Evolutionary conservation across 2,113 vertebrate genomes (phyloP).

Genomic region (Hippocampus comes): DNA sequence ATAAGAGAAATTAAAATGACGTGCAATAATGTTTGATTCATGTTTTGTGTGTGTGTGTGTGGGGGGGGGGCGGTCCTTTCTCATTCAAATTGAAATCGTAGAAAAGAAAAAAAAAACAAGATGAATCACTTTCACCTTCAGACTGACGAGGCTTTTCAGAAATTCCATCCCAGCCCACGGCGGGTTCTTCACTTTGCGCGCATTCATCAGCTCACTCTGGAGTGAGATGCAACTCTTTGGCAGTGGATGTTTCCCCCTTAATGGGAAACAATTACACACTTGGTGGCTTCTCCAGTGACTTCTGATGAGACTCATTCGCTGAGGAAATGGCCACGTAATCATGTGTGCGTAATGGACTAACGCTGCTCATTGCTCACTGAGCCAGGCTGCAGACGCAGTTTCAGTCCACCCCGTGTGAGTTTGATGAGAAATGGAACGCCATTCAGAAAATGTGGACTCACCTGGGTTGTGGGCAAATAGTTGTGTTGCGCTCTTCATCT

Average conservation of each 20-base stretch:
- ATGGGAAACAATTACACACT: constrained; percentile 78
- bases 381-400: constrained; percentile 39
- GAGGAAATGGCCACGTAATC: constrained; percentile 73
- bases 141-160: constrained; percentile 35
- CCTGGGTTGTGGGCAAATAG: constrained; percentile 14
- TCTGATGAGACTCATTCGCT: constrained; percentile 71
- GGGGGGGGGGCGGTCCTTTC: background rate
- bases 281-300: constrained; percentile 71
- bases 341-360: constrained; percentile 73
- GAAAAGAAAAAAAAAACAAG: background rate
- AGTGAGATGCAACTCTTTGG: constrained; percentile 53
- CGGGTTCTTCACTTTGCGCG: constrained; percentile 45
- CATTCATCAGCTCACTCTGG: constrained; percentile 65
- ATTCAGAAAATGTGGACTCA: background rate
- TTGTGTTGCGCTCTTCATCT: constrained; percentile 22
- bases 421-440: constrained; percentile 19
- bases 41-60: too few relatives aligned
- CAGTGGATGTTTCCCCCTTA: constrained; percentile 58
- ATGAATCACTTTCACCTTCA: constrained; percentile 24
- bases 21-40: too few relatives aligned
- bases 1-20: background rate
- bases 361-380: constrained; percentile 72
- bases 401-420: constrained; percentile 32
- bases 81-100: background rate
- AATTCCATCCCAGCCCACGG: constrained; percentile 48